Evolutionary conservation across 2,888 invertebrate species (phyloP), one percentile per base, ranked within the genome.

Genomic region (Apamea anceps): DNA sequence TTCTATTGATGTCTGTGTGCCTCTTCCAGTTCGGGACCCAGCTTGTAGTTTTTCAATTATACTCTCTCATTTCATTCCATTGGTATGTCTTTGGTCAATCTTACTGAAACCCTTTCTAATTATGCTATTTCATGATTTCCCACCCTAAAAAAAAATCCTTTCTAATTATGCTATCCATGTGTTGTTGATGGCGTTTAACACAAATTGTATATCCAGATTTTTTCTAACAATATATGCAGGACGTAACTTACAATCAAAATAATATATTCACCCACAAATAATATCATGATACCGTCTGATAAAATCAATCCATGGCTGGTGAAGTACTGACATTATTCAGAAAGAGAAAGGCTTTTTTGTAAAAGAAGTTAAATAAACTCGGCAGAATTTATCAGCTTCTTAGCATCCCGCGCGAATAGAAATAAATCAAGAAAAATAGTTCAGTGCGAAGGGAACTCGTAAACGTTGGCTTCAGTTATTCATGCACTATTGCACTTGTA

Each of bases 351-450:
- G n/a, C 1, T 57, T 8, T 57, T 13, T 57, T n/a, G 3, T 12
- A 12, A 12, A 57, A n/a, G n/a, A n/a, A n/a, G n/a, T n/a, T n/a
- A n/a, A n/a, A n/a, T n/a, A n/a, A n/a, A n/a, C n/a, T n/a, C n/a
- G n/a, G n/a, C n/a, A n/a, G 32, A 32, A 32, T 32, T 32, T 32
- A 32, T 32, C 32, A 32, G 32, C 32, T 32, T 32, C 32, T 32
- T 32, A 32, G 32, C 32, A 32, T 32, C 32, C 77, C 13, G 68
- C 82, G 28, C 67, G 10, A 37, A 54, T 54, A 12, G 0, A 12
- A 72, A 82, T 83, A 86, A 77, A 86, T 83, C 83, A 86, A 32
- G 72, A 65, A 82, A 72, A 77, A 82, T 82, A 65, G 32, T 76
- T 77, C 32, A 45, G 28, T 51, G 51, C 28, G 68, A 75, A 21